These are phyloP conservation scores for Lydus trimaculatus DNA, from an alignment of 2,888 invertebrate genomes.

Conservation along the genomic window DNA sequence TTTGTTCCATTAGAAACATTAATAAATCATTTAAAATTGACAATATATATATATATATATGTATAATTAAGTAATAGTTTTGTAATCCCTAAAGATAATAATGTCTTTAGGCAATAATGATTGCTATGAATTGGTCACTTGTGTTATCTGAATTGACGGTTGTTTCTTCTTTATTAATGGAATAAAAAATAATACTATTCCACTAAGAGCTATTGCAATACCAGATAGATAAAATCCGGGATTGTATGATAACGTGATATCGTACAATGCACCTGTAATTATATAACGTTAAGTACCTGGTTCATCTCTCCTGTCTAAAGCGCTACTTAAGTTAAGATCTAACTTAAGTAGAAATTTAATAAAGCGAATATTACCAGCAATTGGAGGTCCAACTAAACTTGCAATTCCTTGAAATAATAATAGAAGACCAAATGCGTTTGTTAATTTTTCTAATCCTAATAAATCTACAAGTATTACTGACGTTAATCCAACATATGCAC, in stretches of 20 bases:
- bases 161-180: conserved; percentile 71
- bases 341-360: no score
- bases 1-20: not conserved
- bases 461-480: conserved; percentile 95
- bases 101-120: conserved; percentile 28
- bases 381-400: conserved; percentile 90
- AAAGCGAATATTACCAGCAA: no score
- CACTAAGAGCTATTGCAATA: conserved; percentile 83
- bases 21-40: conserved; percentile 2
- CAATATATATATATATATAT: no score
- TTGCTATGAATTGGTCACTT: conserved; percentile 50
- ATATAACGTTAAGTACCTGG: no score
- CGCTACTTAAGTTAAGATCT: no score
- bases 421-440: conserved; percentile 93
- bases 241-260: conserved; percentile 78
- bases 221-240: conserved; percentile 92
- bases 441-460: conserved; percentile 88
- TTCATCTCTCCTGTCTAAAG: no score
- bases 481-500: conserved; percentile 96
- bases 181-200: conserved; percentile 85
- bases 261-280: conserved; percentile 82
- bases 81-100: conserved; percentile 8
- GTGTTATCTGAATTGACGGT: conserved; percentile 38
- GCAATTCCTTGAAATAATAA: conserved; percentile 95
- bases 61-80: conserved; percentile 2